Conservation (phyloP, 2,113 vertebrate genomes). For the Mus musculus region GRCm39 chr17:42636001-42636500, state of each 20-base stretch:
- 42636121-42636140: not conserved
- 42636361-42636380: not conserved
- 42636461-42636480: not conserved
- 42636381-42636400: not conserved
- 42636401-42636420: not conserved
- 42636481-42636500: not conserved
- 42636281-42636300: not conserved
- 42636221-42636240: not conserved
- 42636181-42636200: not conserved
- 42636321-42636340: not conserved
- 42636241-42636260: not conserved
- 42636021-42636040: not conserved
- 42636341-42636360: not conserved
- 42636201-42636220: not conserved
- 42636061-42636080: not conserved
- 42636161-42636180: not conserved
- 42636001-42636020: not conserved
- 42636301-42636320: not conserved
- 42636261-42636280: not conserved
- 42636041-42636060: not conserved
- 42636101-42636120: not conserved
- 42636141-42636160: not conserved
- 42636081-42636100: not conserved
- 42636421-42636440: not conserved
- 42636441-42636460: not conserved